Evolutionary conservation across 2,797 vertebrate genomes (phyloP), one percentile per base, ranked within the genome.

Genomic region (Pelodytes ibericus): DNA sequence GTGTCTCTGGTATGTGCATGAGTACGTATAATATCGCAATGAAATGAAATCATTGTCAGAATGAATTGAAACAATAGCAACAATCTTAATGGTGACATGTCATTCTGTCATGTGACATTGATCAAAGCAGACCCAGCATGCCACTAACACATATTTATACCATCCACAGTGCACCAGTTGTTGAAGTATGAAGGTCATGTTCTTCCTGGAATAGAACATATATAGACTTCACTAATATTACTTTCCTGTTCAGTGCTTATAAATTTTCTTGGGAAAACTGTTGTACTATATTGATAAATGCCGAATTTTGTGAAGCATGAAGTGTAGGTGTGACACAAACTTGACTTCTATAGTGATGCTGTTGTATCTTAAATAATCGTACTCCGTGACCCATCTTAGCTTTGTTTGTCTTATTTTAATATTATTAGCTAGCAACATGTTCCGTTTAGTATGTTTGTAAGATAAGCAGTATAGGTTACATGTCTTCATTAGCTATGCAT

Each of bases 201-300:
- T n/a, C 58, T 93, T 93, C 87, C 89, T 80, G 62, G 90, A 94
- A 91, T 90, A 91, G 89, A 89, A 89, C 81, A 68, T 87, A 84
- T 83, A 82, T 79, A 64, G 72, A 29, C 26, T 41, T 72, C 41
- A 36, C 20, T 27, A 18, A 24, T 53, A 16, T 44, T 44, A 3
- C 41, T 59, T 58, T 41, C 29, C 47, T 63, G 25, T 66, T 29
- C 58, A 59, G 18, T 66, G n/a, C 26, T 44, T 18, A 67, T 13
- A 41, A 30, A 29, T 1, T 24, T 22, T 53, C 8, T 47, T 24
- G 20, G n/a, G 18, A 20, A 5, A 44, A 44, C 41, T 3, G 13
- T 10, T 44, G 41, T 16, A 44, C 15, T 3, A 16, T 3, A 44
- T 44, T 44, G 18, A n/a, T n/a, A 1, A 36, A 44, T 16, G 1